phyloP scores from a whole-genome alignment of 2,797 vertebrate species.

The Microctenopoma steveboyesi region DNA sequence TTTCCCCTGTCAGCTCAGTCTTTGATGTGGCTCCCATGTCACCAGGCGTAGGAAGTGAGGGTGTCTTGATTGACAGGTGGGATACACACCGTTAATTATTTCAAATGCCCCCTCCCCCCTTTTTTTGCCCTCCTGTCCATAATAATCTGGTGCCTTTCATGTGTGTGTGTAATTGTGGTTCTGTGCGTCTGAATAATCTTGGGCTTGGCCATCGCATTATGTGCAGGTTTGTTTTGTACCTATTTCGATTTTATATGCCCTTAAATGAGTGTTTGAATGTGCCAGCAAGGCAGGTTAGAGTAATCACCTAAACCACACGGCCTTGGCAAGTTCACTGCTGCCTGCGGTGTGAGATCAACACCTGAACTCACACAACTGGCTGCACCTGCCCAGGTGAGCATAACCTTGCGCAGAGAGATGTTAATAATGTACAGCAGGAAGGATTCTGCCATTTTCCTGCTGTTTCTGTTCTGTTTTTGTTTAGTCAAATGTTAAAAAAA shows the following conservation, averaged over 20 bases:
- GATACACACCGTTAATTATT: constrained; percentile 61
- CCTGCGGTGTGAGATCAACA: constrained; percentile 29
- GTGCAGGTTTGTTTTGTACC: constrained; percentile 32
- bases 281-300: constrained; percentile 18
- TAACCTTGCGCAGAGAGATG: background rate
- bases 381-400: constrained; percentile 52
- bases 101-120: constrained; percentile 11
- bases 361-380: constrained; percentile 26
- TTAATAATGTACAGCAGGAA: background rate
- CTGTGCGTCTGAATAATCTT: constrained; percentile 21
- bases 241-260: constrained; percentile 25
- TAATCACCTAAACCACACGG: constrained; percentile 44
- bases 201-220: constrained; percentile 5
- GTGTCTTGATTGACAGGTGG: constrained; percentile 69
- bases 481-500: background rate
- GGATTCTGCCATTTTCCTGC: background rate
- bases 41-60: constrained; percentile 64
- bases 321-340: constrained; percentile 33
- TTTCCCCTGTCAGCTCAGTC: constrained; percentile 57
- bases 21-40: constrained; percentile 76
- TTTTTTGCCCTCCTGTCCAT: background rate
- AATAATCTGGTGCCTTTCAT: no score
- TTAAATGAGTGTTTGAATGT: constrained; percentile 40
- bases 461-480: background rate
- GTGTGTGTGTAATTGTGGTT: constrained; percentile 13